phyloP scores from a whole-genome alignment of 2,113 vertebrate species.

The Dipodomys ordii region DNA sequence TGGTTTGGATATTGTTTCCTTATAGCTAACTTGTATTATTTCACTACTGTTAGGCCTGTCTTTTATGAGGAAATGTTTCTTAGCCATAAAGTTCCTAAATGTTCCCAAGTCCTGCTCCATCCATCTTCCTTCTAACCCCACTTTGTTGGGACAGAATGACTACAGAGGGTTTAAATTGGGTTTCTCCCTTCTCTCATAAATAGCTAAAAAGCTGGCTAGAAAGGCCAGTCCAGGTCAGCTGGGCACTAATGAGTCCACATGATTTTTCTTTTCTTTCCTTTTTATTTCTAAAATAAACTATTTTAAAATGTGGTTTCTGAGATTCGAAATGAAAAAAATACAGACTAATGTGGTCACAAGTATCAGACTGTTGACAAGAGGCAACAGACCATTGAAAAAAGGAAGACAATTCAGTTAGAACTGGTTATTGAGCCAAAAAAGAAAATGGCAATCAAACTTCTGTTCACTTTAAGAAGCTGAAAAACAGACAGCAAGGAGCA shows the following conservation, averaged over 20 bases:
- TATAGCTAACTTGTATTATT: too few relatives aligned
- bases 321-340: background rate
- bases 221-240: too few relatives aligned
- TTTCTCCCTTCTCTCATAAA: background rate
- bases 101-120: background rate
- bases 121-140: too few relatives aligned
- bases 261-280: background rate
- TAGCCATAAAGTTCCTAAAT: background rate
- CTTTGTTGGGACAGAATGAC: background rate
- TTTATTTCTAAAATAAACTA: background rate
- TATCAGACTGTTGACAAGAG: background rate
- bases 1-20: too few relatives aligned
- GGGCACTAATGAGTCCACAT: too few relatives aligned
- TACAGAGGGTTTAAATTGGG: background rate
- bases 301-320: background rate
- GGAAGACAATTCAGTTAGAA: background rate
- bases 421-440: background rate
- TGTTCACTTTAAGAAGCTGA: background rate
- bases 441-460: background rate
- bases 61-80: background rate
- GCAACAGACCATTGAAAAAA: conserved; percentile 21
- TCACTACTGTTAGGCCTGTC: background rate
- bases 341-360: background rate
- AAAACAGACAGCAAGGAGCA: conserved; percentile 9
- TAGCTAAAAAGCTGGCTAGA: background rate